These are phyloP conservation scores for Thryonomys swinderianus DNA, from an alignment of 2,113 vertebrate species.

Conservation along the genomic window DNA sequence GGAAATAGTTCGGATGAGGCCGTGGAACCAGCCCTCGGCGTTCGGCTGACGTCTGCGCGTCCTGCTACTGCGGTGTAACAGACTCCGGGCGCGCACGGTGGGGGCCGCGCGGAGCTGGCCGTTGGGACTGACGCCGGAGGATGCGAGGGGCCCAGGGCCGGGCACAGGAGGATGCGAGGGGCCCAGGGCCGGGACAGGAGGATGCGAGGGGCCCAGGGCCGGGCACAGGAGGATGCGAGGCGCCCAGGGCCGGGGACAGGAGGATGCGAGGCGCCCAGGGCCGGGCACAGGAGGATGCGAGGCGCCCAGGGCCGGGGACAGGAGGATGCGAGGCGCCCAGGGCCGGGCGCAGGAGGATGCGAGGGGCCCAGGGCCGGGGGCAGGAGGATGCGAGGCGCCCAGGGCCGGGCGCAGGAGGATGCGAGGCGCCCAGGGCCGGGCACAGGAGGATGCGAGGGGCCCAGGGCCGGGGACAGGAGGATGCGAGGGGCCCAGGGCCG, in stretches of 20 bases:
- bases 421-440: too few relatives aligned
- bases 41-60: background rate
- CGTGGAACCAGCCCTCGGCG: accelerated
- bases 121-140: background rate
- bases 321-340: too few relatives aligned
- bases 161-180: too few relatives aligned
- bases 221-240: too few relatives aligned
- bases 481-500: too few relatives aligned
- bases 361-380: too few relatives aligned
- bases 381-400: background rate
- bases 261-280: too few relatives aligned
- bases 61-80: background rate
- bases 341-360: too few relatives aligned
- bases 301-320: background rate
- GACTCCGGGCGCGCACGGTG: accelerated
- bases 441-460: background rate
- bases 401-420: background rate
- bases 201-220: too few relatives aligned
- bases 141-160: background rate
- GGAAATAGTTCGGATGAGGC: background rate
- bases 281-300: too few relatives aligned
- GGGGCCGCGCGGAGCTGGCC: background rate
- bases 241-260: background rate
- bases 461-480: too few relatives aligned
- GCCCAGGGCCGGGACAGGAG: too few relatives aligned